Evolutionary conservation across 2,113 vertebrate species (phyloP), one percentile per base, ranked within the genome.

Genomic region (Scopus umbretta): DNA sequence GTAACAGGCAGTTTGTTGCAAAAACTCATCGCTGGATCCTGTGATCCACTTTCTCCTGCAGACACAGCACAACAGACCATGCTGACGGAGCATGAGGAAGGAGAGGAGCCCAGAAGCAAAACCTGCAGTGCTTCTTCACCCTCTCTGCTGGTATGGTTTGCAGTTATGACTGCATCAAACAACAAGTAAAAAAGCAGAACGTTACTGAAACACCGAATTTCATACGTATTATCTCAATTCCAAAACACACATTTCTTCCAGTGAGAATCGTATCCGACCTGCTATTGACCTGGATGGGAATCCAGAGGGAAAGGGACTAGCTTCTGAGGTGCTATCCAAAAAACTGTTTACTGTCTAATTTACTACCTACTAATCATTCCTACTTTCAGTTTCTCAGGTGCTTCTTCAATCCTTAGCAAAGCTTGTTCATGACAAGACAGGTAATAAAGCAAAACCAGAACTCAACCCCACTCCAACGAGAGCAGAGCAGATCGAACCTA

Each of bases 1-100:
- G 0, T 16, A 42, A 40, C 0, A 2, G 30, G 4, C 2, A 3
- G 32, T 25, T 63, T 6, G n/a, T 6, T 27, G 43, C 42, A 43
- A 62, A 36, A 59, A 23, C 8, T 9, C 5, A 0, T 16, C 0
- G 0, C 38, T 42, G 22, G 17, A 23, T 66, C 23, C 45, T 6
- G 52, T 1, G 2, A 82, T 36, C 20, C 27, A 17, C 7, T 9
- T 8, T 43, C 66, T 63, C 36, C 66, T 26, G 29, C 71, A 58
- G 36, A 49, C 16, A 27, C 10, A 7, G 55, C 47, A 32, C 0
- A 0, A 45, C 22, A 56, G 23, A 7, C 16, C 1, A 0, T 4
- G 20, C 38, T 29, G 34, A 4, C 0, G 26, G 34, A 65, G 20
- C 26, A 42, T 4, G 13, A 7, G 43, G 10, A 67, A 45, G 22